Conservation (phyloP, 2,888 invertebrate genomes). For the Pheosia gnoma region DNA sequence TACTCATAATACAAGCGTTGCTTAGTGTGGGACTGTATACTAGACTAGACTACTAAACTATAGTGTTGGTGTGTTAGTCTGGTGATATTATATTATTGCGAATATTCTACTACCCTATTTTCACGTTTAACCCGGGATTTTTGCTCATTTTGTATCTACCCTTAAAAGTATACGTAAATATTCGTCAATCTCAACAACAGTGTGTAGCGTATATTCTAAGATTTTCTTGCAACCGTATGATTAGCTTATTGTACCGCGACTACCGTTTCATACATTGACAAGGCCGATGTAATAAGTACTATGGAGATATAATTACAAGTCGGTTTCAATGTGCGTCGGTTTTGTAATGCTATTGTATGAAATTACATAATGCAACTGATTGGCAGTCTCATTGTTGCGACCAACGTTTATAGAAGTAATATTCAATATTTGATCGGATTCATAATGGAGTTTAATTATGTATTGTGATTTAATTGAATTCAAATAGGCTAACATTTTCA, state of each 20-base stretch:
- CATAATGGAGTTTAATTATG: constrained; percentile 36
- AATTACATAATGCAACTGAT: constrained; percentile 46
- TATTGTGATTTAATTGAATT: constrained; percentile 34
- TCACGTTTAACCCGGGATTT: no score
- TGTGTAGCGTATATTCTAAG: constrained; percentile 45
- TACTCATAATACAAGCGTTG: no score
- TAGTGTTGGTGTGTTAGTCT: no score
- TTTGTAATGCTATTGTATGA: constrained; percentile 45
- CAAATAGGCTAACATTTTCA: constrained; percentile 11
- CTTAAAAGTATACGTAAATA: constrained; percentile 8
- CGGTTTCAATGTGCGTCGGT: constrained; percentile 41
- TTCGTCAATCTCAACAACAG: constrained; percentile 21
- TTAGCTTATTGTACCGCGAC: constrained; percentile 74
- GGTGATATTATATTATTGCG: no score
- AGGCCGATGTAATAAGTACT: constrained; percentile 66
- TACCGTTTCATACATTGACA: constrained; percentile 75
- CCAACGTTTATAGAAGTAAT: constrained; percentile 32
- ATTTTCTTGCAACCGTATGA: constrained; percentile 64
- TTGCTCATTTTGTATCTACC: no score
- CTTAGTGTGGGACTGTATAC: no score
- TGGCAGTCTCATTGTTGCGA: constrained; percentile 42
- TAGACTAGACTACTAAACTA: no score
- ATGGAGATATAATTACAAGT: constrained; percentile 66
- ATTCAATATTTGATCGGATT: constrained; percentile 43
- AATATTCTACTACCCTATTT: no score